These are phyloP conservation scores for Apotomis turbidana DNA, from an alignment of 2,888 invertebrate genomes.

Conservation along the genomic window DNA sequence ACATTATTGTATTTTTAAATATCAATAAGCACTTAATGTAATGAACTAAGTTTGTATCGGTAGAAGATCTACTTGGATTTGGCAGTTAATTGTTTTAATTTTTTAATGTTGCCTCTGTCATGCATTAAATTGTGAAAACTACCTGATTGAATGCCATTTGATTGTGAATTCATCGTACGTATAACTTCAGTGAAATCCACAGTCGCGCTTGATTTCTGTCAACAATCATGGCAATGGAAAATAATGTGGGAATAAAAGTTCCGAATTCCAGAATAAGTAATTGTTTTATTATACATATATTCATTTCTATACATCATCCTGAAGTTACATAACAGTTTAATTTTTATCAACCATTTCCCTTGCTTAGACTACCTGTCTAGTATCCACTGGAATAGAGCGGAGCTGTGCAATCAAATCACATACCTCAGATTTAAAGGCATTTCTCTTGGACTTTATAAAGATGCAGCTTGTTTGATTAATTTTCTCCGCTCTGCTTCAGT, in stretches of 20 bases:
- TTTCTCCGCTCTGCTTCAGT: too few species aligned
- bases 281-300: constrained; percentile 29
- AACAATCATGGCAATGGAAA: constrained; percentile 34
- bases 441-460: too few species aligned
- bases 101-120: constrained; percentile 7
- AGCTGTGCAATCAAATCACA: too few species aligned
- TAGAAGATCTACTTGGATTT: constrained; percentile 18
- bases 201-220: constrained; percentile 13
- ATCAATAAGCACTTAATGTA: constrained; percentile 8
- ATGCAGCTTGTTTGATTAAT: too few species aligned
- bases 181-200: not conserved
- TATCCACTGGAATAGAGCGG: too few species aligned
- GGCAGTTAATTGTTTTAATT: constrained; percentile 22
- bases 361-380: too few species aligned
- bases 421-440: too few species aligned
- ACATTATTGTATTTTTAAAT: constrained; percentile 17
- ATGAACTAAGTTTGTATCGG: constrained; percentile 5
- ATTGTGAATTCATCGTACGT: constrained; percentile 7
- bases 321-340: too few species aligned
- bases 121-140: not conserved
- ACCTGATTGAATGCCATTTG: constrained; percentile 22
- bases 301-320: too few species aligned
- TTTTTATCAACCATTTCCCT: too few species aligned
- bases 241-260: constrained; percentile 38
- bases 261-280: constrained; percentile 25